Evolutionary conservation across 2,113 vertebrate species (phyloP), one percentile per base, ranked within the genome.

Genomic region (Mystacornis crossleyi): DNA sequence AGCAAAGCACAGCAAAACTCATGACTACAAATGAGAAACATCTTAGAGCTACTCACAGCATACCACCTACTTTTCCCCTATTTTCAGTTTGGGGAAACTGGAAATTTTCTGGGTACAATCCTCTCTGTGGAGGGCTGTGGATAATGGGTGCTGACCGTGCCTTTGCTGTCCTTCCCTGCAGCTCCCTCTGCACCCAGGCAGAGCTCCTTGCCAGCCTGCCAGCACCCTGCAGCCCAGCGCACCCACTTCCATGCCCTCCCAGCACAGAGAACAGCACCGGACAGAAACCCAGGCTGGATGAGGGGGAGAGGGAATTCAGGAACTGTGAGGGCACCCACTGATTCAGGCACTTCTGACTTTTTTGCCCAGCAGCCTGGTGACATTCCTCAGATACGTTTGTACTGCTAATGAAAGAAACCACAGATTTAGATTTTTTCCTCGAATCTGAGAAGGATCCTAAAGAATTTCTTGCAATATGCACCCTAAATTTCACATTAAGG

Each of bases 141-240:
- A 16, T 6, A 14, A 9, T 6, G 36, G 48, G 26, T 16, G 33
- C 28, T 36, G 57, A 10, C 12, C 3, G 8, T 5, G 11, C n/a
- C 34, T 71, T 53, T 38, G 48, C 25, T n/a, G 45, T 9, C 26
- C 23, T 47, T 34, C 18, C 2, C 25, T 11, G 34, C 9, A 23
- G 7, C 1, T 18, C 5, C 5, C 55, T 26, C 8, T 14, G 36
- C 54, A n/a, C 8, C 1, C 9, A 5, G 24, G 13, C 42, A 43
- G 47, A 38, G 47, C 34, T 53, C 65, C 70, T 9, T 12, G 43
- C 45, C 0, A 0, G 10, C 14, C 51, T 5, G 8, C 8, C 33
- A 0, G 61, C 4, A 2, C 1, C 0, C 7, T 14, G 58, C 4
- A 25, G 13, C 26, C 48, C 40, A 5, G 55, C 0, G 0, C 16